A percentile compares a stretch with the other conserved stretches of the same genome.
Evolutionary conservation across 30 jellyfish, hydroid and myxozoan genomes (phyloP).

Genomic region (Pelagia noctiluca): DNA sequence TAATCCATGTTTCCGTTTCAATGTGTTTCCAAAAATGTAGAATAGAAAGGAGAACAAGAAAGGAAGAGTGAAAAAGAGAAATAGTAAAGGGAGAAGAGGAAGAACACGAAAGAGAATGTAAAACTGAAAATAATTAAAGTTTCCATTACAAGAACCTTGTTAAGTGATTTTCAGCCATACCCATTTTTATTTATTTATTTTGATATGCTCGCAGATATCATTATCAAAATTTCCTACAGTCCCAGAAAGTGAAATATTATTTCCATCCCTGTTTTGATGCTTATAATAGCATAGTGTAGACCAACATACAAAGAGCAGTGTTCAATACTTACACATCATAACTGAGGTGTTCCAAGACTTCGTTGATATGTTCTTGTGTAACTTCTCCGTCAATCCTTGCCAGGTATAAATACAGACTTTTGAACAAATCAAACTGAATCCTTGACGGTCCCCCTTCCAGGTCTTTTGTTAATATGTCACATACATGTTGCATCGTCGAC

Average conservation of each 20-base stretch:
- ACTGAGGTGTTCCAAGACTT: conserved; percentile 80
- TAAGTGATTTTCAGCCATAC: too few relatives aligned
- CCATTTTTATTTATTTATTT: background rate
- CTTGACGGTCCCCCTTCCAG: conserved; percentile 97
- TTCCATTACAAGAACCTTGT: too few relatives aligned
- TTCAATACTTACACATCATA: conserved; percentile 74
- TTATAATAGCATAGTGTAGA: background rate
- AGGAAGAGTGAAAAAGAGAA: too few relatives aligned
- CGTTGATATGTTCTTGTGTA: conserved; percentile 71
- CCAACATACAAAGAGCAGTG: background rate
- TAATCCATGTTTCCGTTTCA: too few relatives aligned
- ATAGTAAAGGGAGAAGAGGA: too few relatives aligned
- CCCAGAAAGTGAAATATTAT: background rate
- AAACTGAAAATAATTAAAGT: too few relatives aligned
- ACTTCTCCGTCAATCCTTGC: conserved; percentile 96
- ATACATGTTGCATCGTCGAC: conserved; percentile 71
- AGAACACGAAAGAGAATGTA: too few relatives aligned
- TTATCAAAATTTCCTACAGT: background rate
- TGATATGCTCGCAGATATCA: background rate
- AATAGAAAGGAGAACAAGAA: background rate
- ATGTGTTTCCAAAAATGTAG: too few relatives aligned
- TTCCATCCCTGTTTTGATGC: background rate
- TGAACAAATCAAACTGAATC: conserved; percentile 76
- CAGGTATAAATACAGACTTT: conserved; percentile 72
- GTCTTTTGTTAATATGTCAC: conserved; percentile 92